These are phyloP conservation scores for Gasteruption jaculator DNA, from an alignment of 2,888 invertebrate species.

Conservation along the genomic window DNA sequence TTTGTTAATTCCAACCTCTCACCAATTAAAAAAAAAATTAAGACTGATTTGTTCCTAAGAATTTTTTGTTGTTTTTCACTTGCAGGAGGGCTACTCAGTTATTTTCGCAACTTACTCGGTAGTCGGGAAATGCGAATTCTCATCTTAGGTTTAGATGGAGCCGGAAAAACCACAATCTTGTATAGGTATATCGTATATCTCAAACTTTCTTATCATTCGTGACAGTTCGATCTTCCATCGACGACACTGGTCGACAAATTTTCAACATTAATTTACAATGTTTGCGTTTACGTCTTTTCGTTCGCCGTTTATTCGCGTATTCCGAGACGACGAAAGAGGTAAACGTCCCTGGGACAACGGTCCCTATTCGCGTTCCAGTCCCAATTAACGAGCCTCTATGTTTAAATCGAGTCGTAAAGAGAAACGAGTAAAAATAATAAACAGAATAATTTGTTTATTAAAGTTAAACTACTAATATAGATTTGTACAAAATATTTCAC, in stretches of 20 bases:
- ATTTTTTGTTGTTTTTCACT: slow-evolving; percentile 30
- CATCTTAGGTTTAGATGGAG: slow-evolving; percentile 96
- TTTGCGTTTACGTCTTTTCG: no score
- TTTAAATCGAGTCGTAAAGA: no score
- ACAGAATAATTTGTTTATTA: no score
- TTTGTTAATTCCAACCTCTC: slow-evolving; percentile 6
- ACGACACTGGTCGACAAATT: no score
- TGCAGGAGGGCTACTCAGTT: slow-evolving; percentile 92
- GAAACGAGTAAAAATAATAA: no score
- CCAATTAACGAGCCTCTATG: no score
- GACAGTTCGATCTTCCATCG: slow-evolving; percentile 19
- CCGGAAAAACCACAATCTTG: slow-evolving; percentile 98
- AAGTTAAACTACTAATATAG: no score
- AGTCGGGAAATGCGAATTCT: slow-evolving; percentile 97
- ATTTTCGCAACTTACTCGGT: slow-evolving; percentile 92
- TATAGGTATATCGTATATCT: slow-evolving; percentile 61
- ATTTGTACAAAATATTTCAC: no score
- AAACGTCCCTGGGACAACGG: no score
- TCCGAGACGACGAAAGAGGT: no score
- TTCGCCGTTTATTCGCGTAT: no score
- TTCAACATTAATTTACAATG: background rate
- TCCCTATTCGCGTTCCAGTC: no score
- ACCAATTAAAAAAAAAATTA: background rate
- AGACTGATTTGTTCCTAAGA: slow-evolving; percentile 1
- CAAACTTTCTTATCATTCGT: slow-evolving; percentile 16